Evolutionary conservation across 2,888 invertebrate species (phyloP).

Genomic region (Eurytoma adleriae): DNA sequence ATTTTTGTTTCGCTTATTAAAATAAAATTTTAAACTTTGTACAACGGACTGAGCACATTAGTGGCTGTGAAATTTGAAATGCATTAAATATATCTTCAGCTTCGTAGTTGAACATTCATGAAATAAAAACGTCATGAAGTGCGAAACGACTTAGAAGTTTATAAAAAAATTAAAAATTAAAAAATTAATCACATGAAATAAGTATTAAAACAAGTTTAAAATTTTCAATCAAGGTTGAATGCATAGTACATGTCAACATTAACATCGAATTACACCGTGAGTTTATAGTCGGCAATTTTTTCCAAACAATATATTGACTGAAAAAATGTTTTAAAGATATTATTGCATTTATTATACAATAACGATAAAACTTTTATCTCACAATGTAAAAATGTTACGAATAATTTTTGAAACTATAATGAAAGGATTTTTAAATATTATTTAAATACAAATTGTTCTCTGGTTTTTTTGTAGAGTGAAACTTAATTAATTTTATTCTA

Average conservation of each 20-base stretch:
- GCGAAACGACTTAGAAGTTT: background rate
- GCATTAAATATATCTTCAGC: constrained; percentile 11
- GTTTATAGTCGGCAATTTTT: background rate
- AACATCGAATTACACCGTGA: no score
- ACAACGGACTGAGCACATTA: constrained; percentile 20
- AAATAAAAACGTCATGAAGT: background rate
- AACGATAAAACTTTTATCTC: background rate
- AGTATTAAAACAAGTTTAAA: background rate
- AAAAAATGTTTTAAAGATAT: constrained; percentile 14
- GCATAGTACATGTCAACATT: no score
- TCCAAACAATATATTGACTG: constrained; percentile 1
- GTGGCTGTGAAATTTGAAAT: constrained; percentile 14
- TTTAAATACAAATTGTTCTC: no score
- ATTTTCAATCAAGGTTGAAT: no score
- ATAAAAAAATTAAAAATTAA: background rate
- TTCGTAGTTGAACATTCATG: background rate
- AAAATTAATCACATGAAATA: background rate
- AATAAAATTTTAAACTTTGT: background rate
- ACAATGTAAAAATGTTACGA: background rate
- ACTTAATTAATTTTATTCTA: no score
- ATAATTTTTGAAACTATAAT: background rate
- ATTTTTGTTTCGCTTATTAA: background rate
- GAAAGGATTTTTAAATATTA: no score
- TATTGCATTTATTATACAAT: constrained; percentile 8
- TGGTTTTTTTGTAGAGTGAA: no score